Base-by-base conservation (phyloP, 2,797 vertebrate genomes). In the Australoheros facetus region DNA sequence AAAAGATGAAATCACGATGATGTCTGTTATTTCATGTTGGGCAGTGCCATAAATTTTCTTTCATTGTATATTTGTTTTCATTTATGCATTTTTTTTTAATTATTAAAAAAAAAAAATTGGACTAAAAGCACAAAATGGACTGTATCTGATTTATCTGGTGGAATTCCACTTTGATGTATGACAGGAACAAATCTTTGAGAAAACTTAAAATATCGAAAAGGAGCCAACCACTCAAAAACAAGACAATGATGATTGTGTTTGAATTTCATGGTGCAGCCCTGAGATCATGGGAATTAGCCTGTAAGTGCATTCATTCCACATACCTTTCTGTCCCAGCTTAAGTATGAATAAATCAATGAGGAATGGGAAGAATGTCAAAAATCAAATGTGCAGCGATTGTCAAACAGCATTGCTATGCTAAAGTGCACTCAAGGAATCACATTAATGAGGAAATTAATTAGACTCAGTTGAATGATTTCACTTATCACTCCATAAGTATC, bases 291-390 rank as follows among this genome's bases (percentile, higher is more conserved):
- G 82, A 87, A 89, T 48, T 28, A 88, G 55, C 55, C 12, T 80
- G 66, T 85, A 75, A 73, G 56, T 74, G 60, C 55, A 70, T 78
- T 77, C 71, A 74, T 71, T 83, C 39, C 59, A 84, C 83, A 88
- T 90, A 69, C 75, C 39, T 64, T 80, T 76, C 86, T 80, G 81
- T 92, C 87, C 85, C 78, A 71, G 45, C 55, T 66, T 10, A 83
- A 85, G 85, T 86, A 94, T 87, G 78, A 56, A 81, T 76, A 76
- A 81, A 91, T 56, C 71, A 89, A 62, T 39, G 3, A 58, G 80
- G 86, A 90, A 93, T 88, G 83, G 45, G 8, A 85, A 57, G 88
- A 88, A 93, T 90, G 83, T 12, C 56, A 83, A 85, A 84, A 86
- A 75, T 75, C 58, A 57, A 58, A 73, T 73, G 42, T 71, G 57